phyloP scores from a whole-genome alignment of 92 coral and sea anemone genomes.

The Pocillopora grandis region DNA sequence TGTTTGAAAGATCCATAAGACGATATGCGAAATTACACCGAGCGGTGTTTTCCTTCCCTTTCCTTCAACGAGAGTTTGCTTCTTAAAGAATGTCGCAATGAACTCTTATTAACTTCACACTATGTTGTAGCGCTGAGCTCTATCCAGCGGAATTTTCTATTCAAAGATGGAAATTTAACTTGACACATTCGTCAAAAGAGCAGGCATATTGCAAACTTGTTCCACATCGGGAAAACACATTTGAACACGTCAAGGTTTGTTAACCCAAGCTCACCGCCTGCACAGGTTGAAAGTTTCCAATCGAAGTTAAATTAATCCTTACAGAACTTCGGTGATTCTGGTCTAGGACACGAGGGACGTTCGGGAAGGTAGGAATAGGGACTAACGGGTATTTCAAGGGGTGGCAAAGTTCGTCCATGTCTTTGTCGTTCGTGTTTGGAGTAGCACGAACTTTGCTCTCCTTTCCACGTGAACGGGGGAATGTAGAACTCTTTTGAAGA shows the following conservation, averaged over 20 bases:
- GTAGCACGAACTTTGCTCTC: conserved; percentile 32
- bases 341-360: conserved; percentile 64
- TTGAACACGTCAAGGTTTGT: background rate
- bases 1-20: background rate
- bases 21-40: background rate
- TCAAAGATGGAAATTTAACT: background rate
- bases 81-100: background rate
- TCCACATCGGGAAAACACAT: background rate
- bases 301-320: conserved; percentile 28
- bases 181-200: no score
- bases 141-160: background rate
- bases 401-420: conserved; percentile 69
- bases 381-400: conserved; percentile 51
- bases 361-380: conserved; percentile 31
- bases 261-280: background rate
- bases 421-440: conserved; percentile 52
- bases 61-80: background rate
- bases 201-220: background rate
- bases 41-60: background rate
- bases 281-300: background rate
- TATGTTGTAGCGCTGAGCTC: background rate
- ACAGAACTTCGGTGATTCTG: conserved; percentile 70
- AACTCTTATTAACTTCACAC: background rate
- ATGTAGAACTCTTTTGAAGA: conserved; percentile 10
- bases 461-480: conserved; percentile 67